Evolutionary conservation across 2,797 vertebrate genomes (phyloP).

Genomic region (Xiphophorus birchmanni): DNA sequence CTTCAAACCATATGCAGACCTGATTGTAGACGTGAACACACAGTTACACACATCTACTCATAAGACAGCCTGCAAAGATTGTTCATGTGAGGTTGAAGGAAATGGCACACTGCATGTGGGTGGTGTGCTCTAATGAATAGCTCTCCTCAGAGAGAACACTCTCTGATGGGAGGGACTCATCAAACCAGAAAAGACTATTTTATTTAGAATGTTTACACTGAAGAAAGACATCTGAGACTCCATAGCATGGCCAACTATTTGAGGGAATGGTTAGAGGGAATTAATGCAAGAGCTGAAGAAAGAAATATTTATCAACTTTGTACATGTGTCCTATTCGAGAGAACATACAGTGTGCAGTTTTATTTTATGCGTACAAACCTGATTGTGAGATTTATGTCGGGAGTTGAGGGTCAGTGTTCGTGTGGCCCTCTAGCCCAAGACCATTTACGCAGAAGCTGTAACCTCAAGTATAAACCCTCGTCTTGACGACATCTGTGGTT

Average conservation of each 20-base stretch:
- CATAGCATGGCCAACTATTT: conserved; percentile 37
- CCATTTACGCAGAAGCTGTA: conserved; percentile 60
- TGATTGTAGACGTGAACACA: background rate
- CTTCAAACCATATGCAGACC: conserved; percentile 50
- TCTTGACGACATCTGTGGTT: conserved; percentile 71
- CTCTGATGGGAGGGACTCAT: conserved; percentile 58
- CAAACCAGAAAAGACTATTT: conserved; percentile 63
- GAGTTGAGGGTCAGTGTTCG: conserved; percentile 52
- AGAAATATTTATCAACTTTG: conserved; percentile 48
- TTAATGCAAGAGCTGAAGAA: conserved; percentile 61
- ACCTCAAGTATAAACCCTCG: conserved; percentile 71
- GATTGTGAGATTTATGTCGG: conserved; percentile 34
- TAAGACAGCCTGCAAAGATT: conserved; percentile 56
- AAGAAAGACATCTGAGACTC: conserved; percentile 36
- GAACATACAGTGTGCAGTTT: conserved; percentile 29
- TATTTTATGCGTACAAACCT: conserved; percentile 14
- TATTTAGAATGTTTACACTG: conserved; percentile 68
- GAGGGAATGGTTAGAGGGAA: conserved; percentile 40
- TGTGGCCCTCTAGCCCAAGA: conserved; percentile 55
- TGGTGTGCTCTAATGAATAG: conserved; percentile 77
- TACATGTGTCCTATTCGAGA: conserved; percentile 29
- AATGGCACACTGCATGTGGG: conserved; percentile 74
- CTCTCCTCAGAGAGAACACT: conserved; percentile 70
- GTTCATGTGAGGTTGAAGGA: conserved; percentile 71
- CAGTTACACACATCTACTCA: conserved; percentile 28